Base-by-base conservation (phyloP, 2,797 vertebrate genomes). In the Gymnoscopelus microlampas region DNA sequence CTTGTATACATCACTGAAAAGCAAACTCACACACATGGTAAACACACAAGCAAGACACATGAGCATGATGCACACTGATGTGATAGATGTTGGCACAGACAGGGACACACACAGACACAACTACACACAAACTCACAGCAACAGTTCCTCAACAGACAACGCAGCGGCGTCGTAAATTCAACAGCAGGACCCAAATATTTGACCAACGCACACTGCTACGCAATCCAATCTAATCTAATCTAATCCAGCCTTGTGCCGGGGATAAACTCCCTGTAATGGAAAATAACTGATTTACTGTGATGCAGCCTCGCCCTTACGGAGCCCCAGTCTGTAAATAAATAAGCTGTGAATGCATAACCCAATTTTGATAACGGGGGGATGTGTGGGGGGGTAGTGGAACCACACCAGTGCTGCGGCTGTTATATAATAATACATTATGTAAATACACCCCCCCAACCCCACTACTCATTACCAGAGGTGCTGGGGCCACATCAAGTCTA, bases 381-480 rank as follows among this genome's bases (percentile, higher is more conserved):
- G 13, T 2, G 39, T 5, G 39, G 39, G 39, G 39, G 39, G 9
- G 7, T 3, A 12, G 2, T 8, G 12, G 3, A 14, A 3, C 9
- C 13, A 50, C 49, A 50, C 35, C 35, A 39, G 35, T 13, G 12
- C 26, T 61, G 53, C 48, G 47, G 14, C 72, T 56, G 24, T 69
- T 63, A 66, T 47, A 24, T 70, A 76, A 24, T 70, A 76, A 79
- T 9, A 35, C 47, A 48, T 76, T 63, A 76, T 70, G 62, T 63
- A 73, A 79, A 75, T 32, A 8, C 55, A 39, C 7, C 32, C 57
- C 8, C 7, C 35, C 39, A 44, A 9, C 39, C 39, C 9, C 39
- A 44, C 8, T 44, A 44, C 39, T 58, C 6, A 61, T 74, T 68
- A 60, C 26, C 47, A 55, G 26, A 66, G 60, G 58, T 49, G n/a